Evolutionary conservation across 2,113 vertebrate genomes (phyloP), one percentile per base, ranked within the genome.

Genomic region (Gadus chalcogrammus): DNA sequence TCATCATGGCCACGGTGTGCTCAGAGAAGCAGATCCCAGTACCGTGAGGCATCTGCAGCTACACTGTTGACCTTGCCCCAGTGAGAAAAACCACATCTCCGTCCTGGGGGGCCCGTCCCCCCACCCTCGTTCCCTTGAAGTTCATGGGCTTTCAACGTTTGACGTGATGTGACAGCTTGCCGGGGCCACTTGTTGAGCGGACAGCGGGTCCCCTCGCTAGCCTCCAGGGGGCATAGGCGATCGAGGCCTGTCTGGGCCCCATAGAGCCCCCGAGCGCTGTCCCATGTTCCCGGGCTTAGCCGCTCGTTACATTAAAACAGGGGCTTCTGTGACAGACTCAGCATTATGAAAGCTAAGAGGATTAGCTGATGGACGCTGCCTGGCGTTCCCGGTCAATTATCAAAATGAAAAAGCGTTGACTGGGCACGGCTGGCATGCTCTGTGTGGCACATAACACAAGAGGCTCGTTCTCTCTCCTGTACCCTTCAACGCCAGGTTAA

Each of bases 271-370:
- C 53, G 74, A 48, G 18, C 18, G 68, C 71, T 62, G 73, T 68
- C 65, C 77, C 64, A 74, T 66, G 61, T 79, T 80, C 60, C 42
- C 68, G 68, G 79, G 88, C 89, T 88, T 90, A 92, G 82, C 86
- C 75, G 79, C 87, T 84, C 58, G 86, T 84, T 90, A 91, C 88
- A 90, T 91, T 92, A 92, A 90, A 90, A 90, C 84, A 85, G 85
- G 79, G 82, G 83, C 90, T 91, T 90, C 87, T 87, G 88, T 90
- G 86, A 89, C 88, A 82, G 87, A 90, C 88, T 90, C 89, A 87
- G 90, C 84, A 91, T 92, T 90, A 91, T 87, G 80, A 86, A 88
- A 84, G 77, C 77, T 91, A 92, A 92, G 91, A 91, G 91, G 91
- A 93, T 93, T 92, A 91, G 83, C 80, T 89, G 86, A 91, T 91